Conservation (phyloP, 1,140 invertebrate genomes). For the Globodera rostochiensis region DNA sequence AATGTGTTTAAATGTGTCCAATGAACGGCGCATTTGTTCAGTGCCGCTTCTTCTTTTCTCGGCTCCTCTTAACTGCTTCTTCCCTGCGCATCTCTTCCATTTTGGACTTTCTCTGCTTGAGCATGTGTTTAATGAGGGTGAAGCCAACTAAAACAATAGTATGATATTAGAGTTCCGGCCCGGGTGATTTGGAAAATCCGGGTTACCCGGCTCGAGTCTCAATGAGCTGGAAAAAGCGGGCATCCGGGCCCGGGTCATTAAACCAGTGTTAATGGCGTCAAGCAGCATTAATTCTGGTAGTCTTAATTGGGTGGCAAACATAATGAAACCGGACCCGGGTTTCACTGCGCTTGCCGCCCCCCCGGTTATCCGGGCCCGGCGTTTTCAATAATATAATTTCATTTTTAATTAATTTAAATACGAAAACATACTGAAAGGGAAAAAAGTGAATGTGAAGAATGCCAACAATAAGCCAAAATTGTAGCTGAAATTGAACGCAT, state of each 20-base stretch:
- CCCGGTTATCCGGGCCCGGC: too few relatives aligned
- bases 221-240: too few relatives aligned
- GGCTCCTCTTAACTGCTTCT: neutral
- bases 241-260: neutral
- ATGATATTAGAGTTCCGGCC: too few relatives aligned
- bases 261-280: neutral
- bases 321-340: too few relatives aligned
- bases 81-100: constrained; percentile 7
- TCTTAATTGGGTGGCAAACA: too few relatives aligned
- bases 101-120: constrained; percentile 20
- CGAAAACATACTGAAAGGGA: constrained; percentile 25
- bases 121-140: constrained; percentile 29
- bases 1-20: too few relatives aligned
- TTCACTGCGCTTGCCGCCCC: too few relatives aligned
- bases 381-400: too few relatives aligned
- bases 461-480: constrained; percentile 34
- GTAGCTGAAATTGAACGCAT: constrained; percentile 33
- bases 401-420: too few relatives aligned
- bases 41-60: neutral
- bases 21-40: neutral
- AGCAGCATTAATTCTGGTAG: too few relatives aligned
- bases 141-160: constrained; percentile 24
- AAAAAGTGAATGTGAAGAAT: constrained; percentile 20
- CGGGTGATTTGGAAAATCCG: too few relatives aligned
- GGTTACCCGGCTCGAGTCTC: too few relatives aligned